Conservation (phyloP, 2,113 vertebrate genomes). For the Oenanthe melanoleuca region DNA sequence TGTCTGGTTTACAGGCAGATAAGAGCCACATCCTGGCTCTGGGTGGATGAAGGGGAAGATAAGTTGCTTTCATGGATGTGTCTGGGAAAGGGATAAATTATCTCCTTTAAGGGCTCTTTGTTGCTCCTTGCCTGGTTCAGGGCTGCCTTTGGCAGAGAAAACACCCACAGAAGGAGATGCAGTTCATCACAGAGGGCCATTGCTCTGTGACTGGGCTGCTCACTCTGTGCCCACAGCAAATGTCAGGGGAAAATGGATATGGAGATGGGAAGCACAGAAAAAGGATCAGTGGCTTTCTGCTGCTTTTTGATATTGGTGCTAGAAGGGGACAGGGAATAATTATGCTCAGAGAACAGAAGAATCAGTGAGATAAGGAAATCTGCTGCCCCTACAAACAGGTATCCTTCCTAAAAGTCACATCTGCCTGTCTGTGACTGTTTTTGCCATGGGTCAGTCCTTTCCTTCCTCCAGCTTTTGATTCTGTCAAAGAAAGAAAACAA, state of each 20-base stretch:
- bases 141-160: slow-evolving; percentile 23
- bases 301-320: background rate
- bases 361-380: background rate
- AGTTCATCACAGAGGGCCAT: background rate
- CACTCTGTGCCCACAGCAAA: background rate
- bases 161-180: background rate
- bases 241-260: background rate
- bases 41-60: slow-evolving; percentile 48
- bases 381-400: background rate
- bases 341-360: background rate
- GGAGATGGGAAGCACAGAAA: background rate
- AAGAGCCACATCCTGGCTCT: slow-evolving; percentile 50
- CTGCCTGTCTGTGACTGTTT: background rate
- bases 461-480: background rate
- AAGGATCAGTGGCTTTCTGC: background rate
- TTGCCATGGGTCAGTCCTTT: background rate
- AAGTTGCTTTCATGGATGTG: slow-evolving; percentile 39
- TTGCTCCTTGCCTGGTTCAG: background rate
- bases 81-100: slow-evolving; percentile 44
- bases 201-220: background rate
- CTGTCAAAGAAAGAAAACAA: background rate
- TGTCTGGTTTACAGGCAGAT: slow-evolving; percentile 48
- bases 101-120: slow-evolving; percentile 28
- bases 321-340: background rate
- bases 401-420: background rate